Evolutionary conservation across 2,888 invertebrate species (phyloP).

Genomic region (Seira musarum): DNA sequence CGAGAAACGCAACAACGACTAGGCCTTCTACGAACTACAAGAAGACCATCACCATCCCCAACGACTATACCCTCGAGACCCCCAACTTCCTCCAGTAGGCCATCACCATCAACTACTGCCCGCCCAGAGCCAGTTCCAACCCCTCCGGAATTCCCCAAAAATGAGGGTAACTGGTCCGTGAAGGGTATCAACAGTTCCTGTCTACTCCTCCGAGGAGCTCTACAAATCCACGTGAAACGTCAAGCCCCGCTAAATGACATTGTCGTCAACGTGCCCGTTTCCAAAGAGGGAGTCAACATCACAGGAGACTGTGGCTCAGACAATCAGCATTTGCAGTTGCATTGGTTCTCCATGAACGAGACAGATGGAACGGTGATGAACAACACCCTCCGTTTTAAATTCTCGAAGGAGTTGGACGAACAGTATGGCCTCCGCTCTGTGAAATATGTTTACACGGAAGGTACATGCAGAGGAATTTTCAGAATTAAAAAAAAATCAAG

Average conservation of each 20-base stretch:
- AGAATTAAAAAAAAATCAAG: no score
- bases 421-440: constrained; percentile 1
- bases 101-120: constrained; percentile 19
- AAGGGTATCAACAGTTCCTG: not conserved
- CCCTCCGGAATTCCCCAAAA: constrained; percentile 23
- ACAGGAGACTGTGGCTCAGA: constrained; percentile 8
- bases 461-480: no score
- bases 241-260: no score
- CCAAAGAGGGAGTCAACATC: not conserved
- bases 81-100: not conserved
- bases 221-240: constrained; percentile 32
- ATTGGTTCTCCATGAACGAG: constrained; percentile 11
- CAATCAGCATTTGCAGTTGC: not conserved
- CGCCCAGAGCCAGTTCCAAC: not conserved
- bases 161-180: constrained; percentile 34
- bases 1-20: constrained; percentile 14
- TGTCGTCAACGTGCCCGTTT: not conserved
- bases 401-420: constrained; percentile 8
- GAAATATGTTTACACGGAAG: not conserved
- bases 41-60: not conserved
- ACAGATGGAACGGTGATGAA: not conserved
- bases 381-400: not conserved
- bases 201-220: constrained; percentile 23
- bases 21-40: not conserved
- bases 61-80: not conserved